Percentiles rank a stretch among this genome's conserved stretches.
phyloP scores from a whole-genome alignment of 2,888 invertebrate genomes.

The Helobdella robusta region DNA sequence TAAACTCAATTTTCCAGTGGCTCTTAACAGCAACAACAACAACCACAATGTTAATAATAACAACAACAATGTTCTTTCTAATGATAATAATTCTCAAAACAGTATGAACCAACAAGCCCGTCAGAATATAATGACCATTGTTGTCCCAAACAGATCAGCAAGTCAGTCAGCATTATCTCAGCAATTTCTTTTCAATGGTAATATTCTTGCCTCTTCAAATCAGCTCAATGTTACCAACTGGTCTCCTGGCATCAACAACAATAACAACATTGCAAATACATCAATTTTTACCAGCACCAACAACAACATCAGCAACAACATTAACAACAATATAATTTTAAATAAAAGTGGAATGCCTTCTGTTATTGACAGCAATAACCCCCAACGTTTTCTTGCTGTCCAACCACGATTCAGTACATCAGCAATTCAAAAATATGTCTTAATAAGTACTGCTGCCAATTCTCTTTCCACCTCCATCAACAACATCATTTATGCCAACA shows the following conservation, averaged over 20 bases:
- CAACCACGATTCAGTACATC: constrained; percentile 5
- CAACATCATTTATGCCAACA: constrained; percentile 5
- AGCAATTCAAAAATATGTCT: not conserved
- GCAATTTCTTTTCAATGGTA: constrained; percentile 17
- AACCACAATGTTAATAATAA: constrained; percentile 7
- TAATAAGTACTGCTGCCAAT: constrained; percentile 3
- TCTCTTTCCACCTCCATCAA: not conserved
- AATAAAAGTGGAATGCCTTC: not conserved
- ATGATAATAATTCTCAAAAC: constrained; percentile 5
- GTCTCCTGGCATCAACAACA: no score
- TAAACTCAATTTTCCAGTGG: constrained; percentile 1
- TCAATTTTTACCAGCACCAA: not conserved
- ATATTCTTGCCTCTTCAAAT: not conserved
- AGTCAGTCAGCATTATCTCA: not conserved
- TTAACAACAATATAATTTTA: not conserved
- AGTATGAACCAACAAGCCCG: constrained; percentile 1
- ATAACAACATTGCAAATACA: not conserved
- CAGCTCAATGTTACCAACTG: no score
- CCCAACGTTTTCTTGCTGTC: not conserved
- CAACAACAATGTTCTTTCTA: constrained; percentile 11
- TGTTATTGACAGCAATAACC: constrained; percentile 12
- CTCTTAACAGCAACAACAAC: constrained; percentile 9
- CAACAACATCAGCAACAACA: not conserved
- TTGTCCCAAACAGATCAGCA: constrained; percentile 7
- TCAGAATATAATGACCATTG: constrained; percentile 12